Evolutionary conservation across 2,888 invertebrate genomes (phyloP), one percentile per base, ranked within the genome.

Genomic region (Habrosyne pyritoides): DNA sequence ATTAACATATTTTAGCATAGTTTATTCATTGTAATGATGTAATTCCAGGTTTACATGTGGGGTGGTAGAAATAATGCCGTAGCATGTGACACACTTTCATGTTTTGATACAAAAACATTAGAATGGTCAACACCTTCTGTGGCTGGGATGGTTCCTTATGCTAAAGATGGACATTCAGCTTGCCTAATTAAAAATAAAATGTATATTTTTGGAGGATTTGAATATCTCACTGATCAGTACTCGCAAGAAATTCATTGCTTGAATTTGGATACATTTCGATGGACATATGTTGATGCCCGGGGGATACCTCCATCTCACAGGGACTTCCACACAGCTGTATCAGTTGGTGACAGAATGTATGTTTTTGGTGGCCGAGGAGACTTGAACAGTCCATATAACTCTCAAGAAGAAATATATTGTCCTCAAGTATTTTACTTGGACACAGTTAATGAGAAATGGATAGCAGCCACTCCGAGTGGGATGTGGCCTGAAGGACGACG

Each of bases 201-300:
- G 98, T 97, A 96, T 76, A 95, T 98, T 59, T 98, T 97, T 91
- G 98, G 98, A 26, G 98, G 98, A 0, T 98, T 96, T 87, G 97
- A 98, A 79, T 98, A 98, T 80, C 95, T 95, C 54, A 94, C 95
- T 46, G 96, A 96, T 77, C 94, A 95, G 61, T 98, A 97, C 85
- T 96, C 97, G 6, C 95, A 96, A 75, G 96, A 96, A 72, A 95
- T 97, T 0, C 96, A 96, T 81, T 94, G 94, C 53, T 89, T 97
- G 51, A 93, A 97, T 87, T 93, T 98, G 60, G 93, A 94, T 50
- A 96, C 94, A 12, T 93, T 95, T 91, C 90, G 93, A 42, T 98
- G 98, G 98, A 92, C 87, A 5, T 95, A 93, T 67, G 81, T 96
- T 53, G 84, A 93, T 64, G 93, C 94, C 3, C 86, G 84, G 53